Base-by-base conservation (phyloP, 2,888 invertebrate genomes). In the Romanomermis culicivorax region DNA sequence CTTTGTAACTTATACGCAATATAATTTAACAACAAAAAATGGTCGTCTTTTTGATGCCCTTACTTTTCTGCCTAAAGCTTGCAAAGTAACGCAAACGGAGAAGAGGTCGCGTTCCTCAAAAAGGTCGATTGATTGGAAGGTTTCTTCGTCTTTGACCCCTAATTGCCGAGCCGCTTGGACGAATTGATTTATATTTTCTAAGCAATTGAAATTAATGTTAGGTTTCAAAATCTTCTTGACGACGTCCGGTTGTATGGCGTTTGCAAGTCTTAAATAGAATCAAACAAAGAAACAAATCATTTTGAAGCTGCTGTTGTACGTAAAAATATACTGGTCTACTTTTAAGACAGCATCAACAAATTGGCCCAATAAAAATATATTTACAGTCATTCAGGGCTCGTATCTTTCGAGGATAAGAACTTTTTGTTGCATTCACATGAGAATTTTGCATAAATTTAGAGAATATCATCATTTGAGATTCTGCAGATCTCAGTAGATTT, bases 101-200 rank as follows among this genome's bases (percentile, higher is more conserved):
- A 17, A 49, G 4, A 49, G 23, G 50, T 49, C 50, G 4, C 50
- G 50, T 17, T 29, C 29, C 23, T 51, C 51, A 23, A 51, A 51
- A n/a, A 51, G 23, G 36, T 51, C 51, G 20, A 51, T 36, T 7
- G 20, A 20, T 51, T 51, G 51, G 23, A 51, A 51, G 4, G 51
- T 51, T 7, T 11, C 51, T 51, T 51, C 51, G 36, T 51, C 51
- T n/a, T n/a, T 3, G 4, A 51, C 51, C 3, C 51, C 51, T 3
- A 51, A 4, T 7, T 17, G 7, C 3, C 51, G 51, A 30, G n/a
- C 7, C 3, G 51, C 51, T 23, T 11, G 20, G 17, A 30, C 29
- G 36, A 51, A 51, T 2, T 51, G 7, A 24, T 51, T 30, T 7
- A 51, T 51, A 24, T 51, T 51, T 23, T 51, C 51, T 36, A 51